phyloP scores from a whole-genome alignment of 1,140 invertebrate genomes.

The Megalonaias nervosa region DNA sequence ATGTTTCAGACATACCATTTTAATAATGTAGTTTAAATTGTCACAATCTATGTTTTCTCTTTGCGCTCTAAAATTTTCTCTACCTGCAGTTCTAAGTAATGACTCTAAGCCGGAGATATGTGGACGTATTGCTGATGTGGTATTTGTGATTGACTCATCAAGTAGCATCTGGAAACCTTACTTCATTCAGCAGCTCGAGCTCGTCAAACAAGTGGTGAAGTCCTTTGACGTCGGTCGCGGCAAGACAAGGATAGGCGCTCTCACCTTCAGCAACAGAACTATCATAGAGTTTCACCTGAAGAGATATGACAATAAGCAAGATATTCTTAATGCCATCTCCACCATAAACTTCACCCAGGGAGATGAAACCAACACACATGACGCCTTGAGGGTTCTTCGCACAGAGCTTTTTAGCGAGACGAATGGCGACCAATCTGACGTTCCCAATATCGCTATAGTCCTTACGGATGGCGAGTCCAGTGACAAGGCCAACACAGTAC shows the following conservation, averaged over 20 bases:
- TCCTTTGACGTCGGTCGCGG: constrained; percentile 31
- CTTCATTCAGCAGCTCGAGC: constrained; percentile 41
- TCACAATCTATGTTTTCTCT: no score
- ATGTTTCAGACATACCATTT: no score
- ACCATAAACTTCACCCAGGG: constrained; percentile 5
- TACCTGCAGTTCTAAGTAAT: no score
- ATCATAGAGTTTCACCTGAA: constrained; percentile 26
- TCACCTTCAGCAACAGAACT: constrained; percentile 27
- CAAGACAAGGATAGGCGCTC: constrained; percentile 23
- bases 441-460: constrained; percentile 34
- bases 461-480: constrained; percentile 42
- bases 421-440: constrained; percentile 19
- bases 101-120: constrained; percentile 1
- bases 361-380: constrained; percentile 15
- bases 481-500: not conserved
- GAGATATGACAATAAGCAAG: constrained; percentile 1
- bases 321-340: not conserved
- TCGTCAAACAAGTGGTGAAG: constrained; percentile 39
- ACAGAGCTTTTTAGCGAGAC: constrained; percentile 22
- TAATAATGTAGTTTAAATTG: no score
- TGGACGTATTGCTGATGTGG: constrained; percentile 41
- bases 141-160: constrained; percentile 55
- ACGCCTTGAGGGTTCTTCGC: constrained; percentile 12
- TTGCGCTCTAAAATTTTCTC: no score
- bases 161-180: constrained; percentile 45